A percentile compares a stretch with the other conserved stretches of the same genome.
phyloP scores from a whole-genome alignment of 2,113 vertebrate genomes.

The Paraplagusia blochii region DNA sequence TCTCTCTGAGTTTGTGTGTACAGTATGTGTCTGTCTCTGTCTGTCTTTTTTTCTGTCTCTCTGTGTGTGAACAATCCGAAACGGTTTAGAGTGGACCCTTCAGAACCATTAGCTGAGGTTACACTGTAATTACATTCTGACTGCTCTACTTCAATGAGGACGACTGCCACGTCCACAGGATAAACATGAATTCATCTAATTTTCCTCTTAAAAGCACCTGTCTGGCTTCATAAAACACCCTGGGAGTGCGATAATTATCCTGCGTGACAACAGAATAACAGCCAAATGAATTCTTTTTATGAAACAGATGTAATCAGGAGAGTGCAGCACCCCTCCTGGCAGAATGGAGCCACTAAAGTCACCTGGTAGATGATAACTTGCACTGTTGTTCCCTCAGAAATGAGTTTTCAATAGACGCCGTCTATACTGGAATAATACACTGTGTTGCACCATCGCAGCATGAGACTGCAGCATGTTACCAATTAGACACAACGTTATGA shows the following conservation, averaged over 20 bases:
- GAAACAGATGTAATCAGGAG: slow-evolving; percentile 32
- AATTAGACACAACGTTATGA: too few species aligned
- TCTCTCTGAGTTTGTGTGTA: too few species aligned
- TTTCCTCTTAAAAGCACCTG: slow-evolving; percentile 46
- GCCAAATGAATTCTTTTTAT: slow-evolving; percentile 36
- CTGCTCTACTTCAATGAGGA: slow-evolving; percentile 49
- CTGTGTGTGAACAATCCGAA: not conserved
- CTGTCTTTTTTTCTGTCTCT: too few species aligned
- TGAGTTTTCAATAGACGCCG: not conserved
- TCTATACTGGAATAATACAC: too few species aligned
- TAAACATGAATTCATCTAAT: slow-evolving; percentile 39
- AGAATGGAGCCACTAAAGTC: slow-evolving; percentile 32
- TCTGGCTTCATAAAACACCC: slow-evolving; percentile 45
- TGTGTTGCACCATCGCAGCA: too few species aligned
- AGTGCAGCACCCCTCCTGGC: slow-evolving; percentile 6
- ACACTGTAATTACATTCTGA: slow-evolving; percentile 53
- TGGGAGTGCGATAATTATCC: slow-evolving; percentile 55
- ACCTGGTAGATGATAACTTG: slow-evolving; percentile 28
- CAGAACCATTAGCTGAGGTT: slow-evolving; percentile 68
- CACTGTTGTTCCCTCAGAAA: slow-evolving; percentile 50
- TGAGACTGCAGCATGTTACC: too few species aligned
- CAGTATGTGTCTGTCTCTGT: not conserved
- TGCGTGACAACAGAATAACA: slow-evolving; percentile 48
- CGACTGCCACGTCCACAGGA: slow-evolving; percentile 29
- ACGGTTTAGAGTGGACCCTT: slow-evolving; percentile 59